phyloP scores from a whole-genome alignment of 2,113 vertebrate species.

The Crotophaga sulcirostris region DNA sequence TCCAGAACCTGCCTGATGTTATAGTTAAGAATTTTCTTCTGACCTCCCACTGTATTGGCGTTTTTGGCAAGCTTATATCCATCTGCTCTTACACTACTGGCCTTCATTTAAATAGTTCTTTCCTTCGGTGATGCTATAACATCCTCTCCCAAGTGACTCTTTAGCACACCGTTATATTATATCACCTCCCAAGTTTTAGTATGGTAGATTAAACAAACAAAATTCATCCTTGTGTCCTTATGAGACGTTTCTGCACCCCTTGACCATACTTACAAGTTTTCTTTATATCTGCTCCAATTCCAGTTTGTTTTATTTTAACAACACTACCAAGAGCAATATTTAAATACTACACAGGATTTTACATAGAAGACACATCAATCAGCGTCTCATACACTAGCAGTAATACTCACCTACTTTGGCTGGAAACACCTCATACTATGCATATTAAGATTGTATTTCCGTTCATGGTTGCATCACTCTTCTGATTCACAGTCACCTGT shows the following conservation, averaged over 20 bases:
- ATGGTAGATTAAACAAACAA: background rate
- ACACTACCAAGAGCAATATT: background rate
- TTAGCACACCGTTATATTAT: background rate
- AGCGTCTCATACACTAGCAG: background rate
- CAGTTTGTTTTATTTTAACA: background rate
- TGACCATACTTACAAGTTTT: background rate
- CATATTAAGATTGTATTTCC: background rate
- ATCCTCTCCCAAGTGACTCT: background rate
- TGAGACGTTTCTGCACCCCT: background rate
- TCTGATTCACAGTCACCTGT: background rate
- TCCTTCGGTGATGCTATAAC: background rate
- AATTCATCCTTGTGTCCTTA: background rate
- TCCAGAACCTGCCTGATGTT: background rate
- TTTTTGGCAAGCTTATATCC: background rate
- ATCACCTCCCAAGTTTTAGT: background rate
- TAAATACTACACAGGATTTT: background rate
- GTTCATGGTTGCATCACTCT: background rate
- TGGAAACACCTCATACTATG: background rate
- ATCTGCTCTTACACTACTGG: background rate
- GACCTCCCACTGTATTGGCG: background rate
- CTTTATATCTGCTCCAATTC: background rate
- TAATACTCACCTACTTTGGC: background rate
- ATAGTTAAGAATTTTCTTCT: background rate
- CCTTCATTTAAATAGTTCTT: background rate
- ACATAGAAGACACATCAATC: background rate